Evolutionary conservation across 2,888 invertebrate genomes (phyloP).

Genomic region (Ectemnius continuus): DNA sequence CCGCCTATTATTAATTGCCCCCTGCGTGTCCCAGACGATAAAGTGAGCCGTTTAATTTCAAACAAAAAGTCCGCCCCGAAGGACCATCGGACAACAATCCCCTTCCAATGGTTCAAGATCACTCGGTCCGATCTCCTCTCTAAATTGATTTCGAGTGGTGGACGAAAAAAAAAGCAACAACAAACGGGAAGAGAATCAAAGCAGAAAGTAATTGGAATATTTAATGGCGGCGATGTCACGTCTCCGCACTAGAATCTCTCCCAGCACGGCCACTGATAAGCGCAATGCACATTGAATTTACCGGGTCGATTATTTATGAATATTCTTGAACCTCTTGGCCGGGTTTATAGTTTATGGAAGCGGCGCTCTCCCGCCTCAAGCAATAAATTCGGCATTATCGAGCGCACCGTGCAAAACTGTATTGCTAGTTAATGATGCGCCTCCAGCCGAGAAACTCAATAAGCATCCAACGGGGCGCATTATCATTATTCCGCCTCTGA

Average conservation of each 20-base stretch:
- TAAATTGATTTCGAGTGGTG: conserved; percentile 38
- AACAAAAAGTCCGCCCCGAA: conserved; percentile 53
- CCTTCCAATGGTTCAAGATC: conserved; percentile 53
- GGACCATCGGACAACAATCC: conserved; percentile 53
- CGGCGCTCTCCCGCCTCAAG: neutral
- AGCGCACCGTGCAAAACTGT: neutral
- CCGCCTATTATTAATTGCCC: conserved; percentile 61
- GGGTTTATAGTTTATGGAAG: neutral
- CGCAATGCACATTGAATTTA: neutral
- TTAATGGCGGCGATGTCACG: too few species aligned
- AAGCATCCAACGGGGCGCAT: neutral
- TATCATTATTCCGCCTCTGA: neutral
- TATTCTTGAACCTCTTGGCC: neutral
- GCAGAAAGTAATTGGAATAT: too few species aligned
- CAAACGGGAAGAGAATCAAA: conserved; percentile 29
- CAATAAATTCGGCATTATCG: neutral
- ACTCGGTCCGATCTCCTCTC: conserved; percentile 56
- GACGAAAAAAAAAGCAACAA: too few species aligned
- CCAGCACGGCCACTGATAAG: too few species aligned
- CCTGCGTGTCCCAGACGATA: conserved; percentile 50
- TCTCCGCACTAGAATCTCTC: too few species aligned
- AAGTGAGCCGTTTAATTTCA: conserved; percentile 60
- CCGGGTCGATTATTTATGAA: neutral
- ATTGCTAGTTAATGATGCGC: neutral
- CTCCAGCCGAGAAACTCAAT: neutral